Evolutionary conservation across 2,888 invertebrate genomes (phyloP).

Genomic region (Sepiola atlantica): DNA sequence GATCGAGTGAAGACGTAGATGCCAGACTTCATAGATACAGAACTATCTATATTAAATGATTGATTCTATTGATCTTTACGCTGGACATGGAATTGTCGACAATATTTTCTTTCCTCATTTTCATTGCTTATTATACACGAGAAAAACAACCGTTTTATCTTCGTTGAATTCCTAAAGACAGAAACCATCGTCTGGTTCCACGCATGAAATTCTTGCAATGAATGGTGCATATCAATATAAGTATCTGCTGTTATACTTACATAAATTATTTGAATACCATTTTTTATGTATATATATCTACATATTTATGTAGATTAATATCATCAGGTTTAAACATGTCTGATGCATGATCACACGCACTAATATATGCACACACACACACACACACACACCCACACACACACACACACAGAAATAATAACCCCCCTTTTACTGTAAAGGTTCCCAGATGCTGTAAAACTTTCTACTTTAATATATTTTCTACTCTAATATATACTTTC

Average conservation of each 20-base stretch:
- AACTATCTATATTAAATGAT: not conserved
- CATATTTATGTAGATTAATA: not conserved
- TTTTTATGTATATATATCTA: not conserved
- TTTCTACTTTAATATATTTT: too few species aligned
- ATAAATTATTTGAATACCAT: not conserved
- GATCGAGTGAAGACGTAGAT: not conserved
- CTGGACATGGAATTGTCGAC: not conserved
- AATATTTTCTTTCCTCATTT: not conserved
- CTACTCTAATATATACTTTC: too few species aligned
- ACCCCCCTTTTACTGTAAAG: too few species aligned
- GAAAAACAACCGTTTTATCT: constrained; percentile 32
- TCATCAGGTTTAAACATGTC: not conserved
- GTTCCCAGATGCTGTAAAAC: too few species aligned
- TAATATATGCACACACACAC: too few species aligned
- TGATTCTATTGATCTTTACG: constrained; percentile 5
- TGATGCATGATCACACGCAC: too few species aligned
- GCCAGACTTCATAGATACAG: constrained; percentile 13
- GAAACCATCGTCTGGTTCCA: not conserved
- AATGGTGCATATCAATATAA: not conserved
- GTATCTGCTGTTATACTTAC: not conserved
- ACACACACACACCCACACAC: too few species aligned
- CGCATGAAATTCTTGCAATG: not conserved
- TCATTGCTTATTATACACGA: not conserved
- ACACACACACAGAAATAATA: too few species aligned
- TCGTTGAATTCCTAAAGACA: not conserved